Percentiles rank a stretch among this genome's conserved stretches.
Conservation (phyloP, 2,113 vertebrate species). For the Nycticorax nycticorax region DNA sequence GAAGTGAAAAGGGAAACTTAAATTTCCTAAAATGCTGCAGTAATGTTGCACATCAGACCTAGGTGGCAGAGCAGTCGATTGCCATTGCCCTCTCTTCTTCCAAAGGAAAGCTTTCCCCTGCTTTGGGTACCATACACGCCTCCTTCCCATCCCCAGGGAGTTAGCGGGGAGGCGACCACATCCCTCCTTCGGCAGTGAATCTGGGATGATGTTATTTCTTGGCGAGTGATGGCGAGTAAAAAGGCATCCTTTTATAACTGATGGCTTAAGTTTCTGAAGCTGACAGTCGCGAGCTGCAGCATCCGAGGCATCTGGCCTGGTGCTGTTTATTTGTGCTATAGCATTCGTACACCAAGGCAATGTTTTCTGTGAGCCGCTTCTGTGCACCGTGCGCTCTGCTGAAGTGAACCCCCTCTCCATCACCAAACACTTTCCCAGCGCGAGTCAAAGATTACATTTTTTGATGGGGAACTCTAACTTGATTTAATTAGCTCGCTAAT, state of each 20-base stretch:
- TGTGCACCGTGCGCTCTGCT: accelerated
- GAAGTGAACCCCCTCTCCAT: neutral
- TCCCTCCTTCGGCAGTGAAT: accelerated
- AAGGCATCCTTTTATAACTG: neutral
- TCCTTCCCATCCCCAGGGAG: neutral
- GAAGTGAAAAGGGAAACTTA: neutral
- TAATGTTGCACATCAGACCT: neutral
- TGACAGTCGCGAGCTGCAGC: neutral
- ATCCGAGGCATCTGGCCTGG: neutral
- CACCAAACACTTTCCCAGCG: neutral
- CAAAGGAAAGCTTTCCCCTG: neutral
- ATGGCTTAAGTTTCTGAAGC: neutral
- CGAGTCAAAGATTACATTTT: neutral
- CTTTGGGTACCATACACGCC: accelerated
- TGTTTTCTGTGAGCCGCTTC: neutral
- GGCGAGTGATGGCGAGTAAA: neutral
- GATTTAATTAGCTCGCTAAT: conserved; percentile 57
- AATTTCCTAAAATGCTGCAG: neutral
- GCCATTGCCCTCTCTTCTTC: neutral
- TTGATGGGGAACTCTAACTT: conserved; percentile 21
- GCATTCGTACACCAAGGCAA: accelerated
- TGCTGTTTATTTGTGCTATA: neutral
- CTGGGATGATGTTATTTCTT: neutral
- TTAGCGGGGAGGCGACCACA: accelerated
- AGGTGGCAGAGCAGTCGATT: accelerated